Evolutionary conservation across 2,113 vertebrate species (phyloP).

Genomic region (Stigmatopora nigra): DNA sequence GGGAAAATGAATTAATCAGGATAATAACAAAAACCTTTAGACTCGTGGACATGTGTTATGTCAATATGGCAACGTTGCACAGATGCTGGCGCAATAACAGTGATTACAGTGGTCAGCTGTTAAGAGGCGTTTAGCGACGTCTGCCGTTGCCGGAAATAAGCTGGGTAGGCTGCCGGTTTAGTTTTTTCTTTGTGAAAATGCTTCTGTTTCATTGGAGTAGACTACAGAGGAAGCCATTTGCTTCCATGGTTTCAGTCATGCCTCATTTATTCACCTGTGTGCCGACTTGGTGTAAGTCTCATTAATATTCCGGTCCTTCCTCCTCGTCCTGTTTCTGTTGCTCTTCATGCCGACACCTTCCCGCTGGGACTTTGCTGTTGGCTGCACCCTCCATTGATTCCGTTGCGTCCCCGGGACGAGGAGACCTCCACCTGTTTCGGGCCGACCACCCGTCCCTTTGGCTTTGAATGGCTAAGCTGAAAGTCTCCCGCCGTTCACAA

Average conservation of each 20-base stretch:
- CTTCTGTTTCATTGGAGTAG: neutral
- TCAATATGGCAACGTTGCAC: neutral
- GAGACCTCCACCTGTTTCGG: neutral
- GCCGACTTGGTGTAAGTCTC: neutral
- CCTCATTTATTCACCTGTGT: slow-evolving; percentile 5
- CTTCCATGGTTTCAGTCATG: neutral
- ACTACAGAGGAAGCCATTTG: neutral
- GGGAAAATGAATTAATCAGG: too few relatives aligned
- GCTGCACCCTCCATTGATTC: slow-evolving; percentile 1
- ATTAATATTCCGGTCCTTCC: neutral
- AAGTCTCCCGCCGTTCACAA: neutral
- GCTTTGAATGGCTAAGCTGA: neutral
- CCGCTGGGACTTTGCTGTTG: neutral
- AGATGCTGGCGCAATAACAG: neutral
- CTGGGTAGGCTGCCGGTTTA: neutral
- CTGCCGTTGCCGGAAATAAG: neutral
- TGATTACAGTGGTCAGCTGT: neutral
- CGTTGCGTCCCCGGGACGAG: neutral
- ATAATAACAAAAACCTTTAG: neutral
- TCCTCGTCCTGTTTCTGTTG: neutral
- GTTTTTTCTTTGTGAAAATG: neutral
- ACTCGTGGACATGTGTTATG: neutral
- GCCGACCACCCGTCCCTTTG: neutral
- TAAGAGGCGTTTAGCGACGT: neutral
- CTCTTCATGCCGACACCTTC: neutral